phyloP scores from a whole-genome alignment of 2,113 vertebrate genomes.

The Irena cyanogastra region DNA sequence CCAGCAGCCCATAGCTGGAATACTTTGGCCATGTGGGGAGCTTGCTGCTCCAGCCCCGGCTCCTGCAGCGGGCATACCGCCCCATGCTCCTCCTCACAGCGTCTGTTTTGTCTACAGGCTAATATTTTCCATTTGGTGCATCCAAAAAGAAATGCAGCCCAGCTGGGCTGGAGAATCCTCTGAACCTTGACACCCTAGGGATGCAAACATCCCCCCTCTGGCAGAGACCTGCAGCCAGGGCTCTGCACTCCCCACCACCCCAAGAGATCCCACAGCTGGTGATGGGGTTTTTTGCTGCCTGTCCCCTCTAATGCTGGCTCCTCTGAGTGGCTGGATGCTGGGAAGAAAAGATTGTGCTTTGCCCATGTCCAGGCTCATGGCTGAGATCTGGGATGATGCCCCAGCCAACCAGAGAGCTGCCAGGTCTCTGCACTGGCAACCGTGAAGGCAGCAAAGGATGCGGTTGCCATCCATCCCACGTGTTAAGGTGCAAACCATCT shows the following conservation, averaged over 20 bases:
- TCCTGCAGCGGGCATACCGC: neutral
- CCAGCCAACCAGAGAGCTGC: accelerated
- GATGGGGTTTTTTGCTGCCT: neutral
- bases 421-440: accelerated
- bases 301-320: neutral
- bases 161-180: neutral
- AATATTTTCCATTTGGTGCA: constrained; percentile 28
- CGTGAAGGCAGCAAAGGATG: neutral
- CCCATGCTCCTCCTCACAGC: neutral
- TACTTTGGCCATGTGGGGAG: neutral
- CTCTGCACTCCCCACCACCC: neutral
- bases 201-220: neutral
- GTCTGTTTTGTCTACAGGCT: neutral
- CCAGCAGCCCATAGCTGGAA: neutral
- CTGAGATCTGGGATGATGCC: neutral
- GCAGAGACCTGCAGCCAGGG: neutral
- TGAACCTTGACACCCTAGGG: accelerated
- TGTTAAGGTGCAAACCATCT: neutral
- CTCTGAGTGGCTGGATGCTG: neutral
- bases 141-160: constrained; percentile 11
- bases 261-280: no score
- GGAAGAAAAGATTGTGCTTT: neutral
- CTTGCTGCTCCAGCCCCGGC: neutral
- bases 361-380: accelerated
- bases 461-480: accelerated